Base-by-base conservation (phyloP, 2,113 vertebrate genomes). In the Riparia riparia region DNA sequence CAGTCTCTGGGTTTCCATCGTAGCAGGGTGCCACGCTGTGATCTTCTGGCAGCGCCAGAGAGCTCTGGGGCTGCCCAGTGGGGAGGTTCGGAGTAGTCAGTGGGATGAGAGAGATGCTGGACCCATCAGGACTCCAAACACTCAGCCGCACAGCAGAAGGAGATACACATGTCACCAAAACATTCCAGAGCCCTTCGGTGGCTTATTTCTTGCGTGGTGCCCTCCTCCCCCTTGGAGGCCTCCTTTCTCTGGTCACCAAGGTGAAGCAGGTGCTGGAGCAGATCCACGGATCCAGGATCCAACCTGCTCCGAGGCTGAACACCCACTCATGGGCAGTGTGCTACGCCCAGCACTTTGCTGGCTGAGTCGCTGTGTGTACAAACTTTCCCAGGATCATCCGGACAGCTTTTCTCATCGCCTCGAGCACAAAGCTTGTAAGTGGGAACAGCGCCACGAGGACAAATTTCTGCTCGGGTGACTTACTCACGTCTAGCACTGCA, bases 331-430 rank as follows among this genome's bases (percentile, higher is more conserved):
- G 44, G 50, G 66, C 56, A 71, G 44, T 1, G 0, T 64, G 51
- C 54, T 64, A 57, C 14, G 0, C 78, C 93, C 80, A 49, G 84
- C 6, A 1, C 54, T 82, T 51, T 53, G 44, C 77, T 91, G 94
- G 61, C 94, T 90, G 57, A 91, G 78, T 60, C 0, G 2, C 37
- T 58, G 26, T 74, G 22, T 65, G 58, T 90, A 61, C 72, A 95
- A 95, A 95, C 81, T 94, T 95, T 94, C 94, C 93, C 95, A 96
- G 64, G 89, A 95, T 96, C 89, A 82, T 85, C 50, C 58, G 63
- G 78, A 89, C 66, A 82, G 66, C 37, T 97, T 80, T 93, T 89
- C 93, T 85, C 84, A 95, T 89, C 88, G 81, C 89, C 91, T 93
- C 66, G 4, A 90, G 89, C 93, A 72, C 81, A 96, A 94, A 94